phyloP scores from a whole-genome alignment of 2,888 invertebrate genomes.

The Pyrochroa serraticornis region DNA sequence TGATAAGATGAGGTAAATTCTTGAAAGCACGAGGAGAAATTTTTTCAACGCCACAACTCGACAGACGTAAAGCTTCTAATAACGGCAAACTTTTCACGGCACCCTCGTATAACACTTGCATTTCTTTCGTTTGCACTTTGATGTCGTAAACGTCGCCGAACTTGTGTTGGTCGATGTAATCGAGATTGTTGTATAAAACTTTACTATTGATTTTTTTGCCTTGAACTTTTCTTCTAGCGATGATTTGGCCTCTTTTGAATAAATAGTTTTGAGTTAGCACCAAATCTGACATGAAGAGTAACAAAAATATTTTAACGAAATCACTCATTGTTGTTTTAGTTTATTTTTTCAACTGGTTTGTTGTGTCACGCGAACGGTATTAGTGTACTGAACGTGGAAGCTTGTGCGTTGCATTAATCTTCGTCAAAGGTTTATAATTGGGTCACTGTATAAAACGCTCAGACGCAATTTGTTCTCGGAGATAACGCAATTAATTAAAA shows the following conservation, averaged over 20 bases:
- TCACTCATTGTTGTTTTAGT: no score
- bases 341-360: no score
- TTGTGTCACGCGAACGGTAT: no score
- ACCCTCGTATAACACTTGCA: constrained; percentile 27
- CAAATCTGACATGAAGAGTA: no score
- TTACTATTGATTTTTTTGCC: constrained; percentile 22
- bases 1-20: constrained; percentile 36
- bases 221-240: constrained; percentile 10
- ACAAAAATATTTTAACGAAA: no score
- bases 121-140: constrained; percentile 13
- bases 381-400: no score
- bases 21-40: constrained; percentile 29
- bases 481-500: constrained; percentile 11
- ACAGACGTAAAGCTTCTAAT: constrained; percentile 24
- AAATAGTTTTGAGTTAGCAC: no score
- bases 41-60: constrained; percentile 18
- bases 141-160: constrained; percentile 24
- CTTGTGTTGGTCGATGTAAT: constrained; percentile 24
- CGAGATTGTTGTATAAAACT: constrained; percentile 15
- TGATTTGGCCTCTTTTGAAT: background rate
- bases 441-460: no score
- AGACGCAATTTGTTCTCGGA: background rate
- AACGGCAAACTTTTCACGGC: constrained; percentile 36
- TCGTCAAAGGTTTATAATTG: no score
- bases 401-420: no score